Conservation (phyloP, 2,113 vertebrate genomes). For the Platanista minor region DNA sequence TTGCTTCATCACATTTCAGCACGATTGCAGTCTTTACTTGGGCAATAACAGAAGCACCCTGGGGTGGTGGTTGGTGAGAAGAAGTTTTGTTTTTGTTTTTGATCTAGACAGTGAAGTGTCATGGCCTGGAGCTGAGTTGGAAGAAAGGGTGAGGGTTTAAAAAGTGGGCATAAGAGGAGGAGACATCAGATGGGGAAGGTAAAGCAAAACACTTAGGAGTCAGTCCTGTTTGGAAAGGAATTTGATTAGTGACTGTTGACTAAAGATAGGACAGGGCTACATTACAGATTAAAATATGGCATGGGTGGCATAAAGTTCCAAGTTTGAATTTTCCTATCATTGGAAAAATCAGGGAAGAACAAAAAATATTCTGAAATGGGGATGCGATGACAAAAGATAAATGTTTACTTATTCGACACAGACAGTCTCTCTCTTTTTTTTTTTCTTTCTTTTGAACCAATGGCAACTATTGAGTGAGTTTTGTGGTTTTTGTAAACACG, state of each 20-base stretch:
- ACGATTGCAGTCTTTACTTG: neutral
- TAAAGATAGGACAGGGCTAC: constrained; percentile 41
- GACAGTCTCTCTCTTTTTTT: neutral
- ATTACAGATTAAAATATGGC: constrained; percentile 51
- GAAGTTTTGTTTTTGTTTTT: constrained; percentile 23
- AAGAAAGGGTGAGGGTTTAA: neutral
- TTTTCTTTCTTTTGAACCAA: constrained; percentile 21
- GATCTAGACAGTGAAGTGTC: constrained; percentile 3
- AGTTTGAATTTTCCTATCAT: constrained; percentile 47
- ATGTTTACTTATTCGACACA: constrained; percentile 60
- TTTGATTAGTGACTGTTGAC: constrained; percentile 46
- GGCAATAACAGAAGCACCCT: neutral
- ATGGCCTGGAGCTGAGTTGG: neutral
- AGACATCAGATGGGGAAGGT: neutral
- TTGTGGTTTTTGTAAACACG: constrained; percentile 63
- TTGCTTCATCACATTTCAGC: neutral
- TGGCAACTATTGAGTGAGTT: constrained; percentile 54
- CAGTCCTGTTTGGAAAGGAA: constrained; percentile 32
- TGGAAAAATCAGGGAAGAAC: constrained; percentile 54
- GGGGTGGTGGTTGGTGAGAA: neutral
- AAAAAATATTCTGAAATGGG: constrained; percentile 52
- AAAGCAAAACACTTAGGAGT: constrained; percentile 8
- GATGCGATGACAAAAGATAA: constrained; percentile 57
- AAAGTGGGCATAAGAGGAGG: neutral
- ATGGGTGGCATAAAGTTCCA: constrained; percentile 23